Evolutionary conservation across 1,140 invertebrate genomes (phyloP), one percentile per base, ranked within the genome.

Genomic region (Archivesica marissinica): DNA sequence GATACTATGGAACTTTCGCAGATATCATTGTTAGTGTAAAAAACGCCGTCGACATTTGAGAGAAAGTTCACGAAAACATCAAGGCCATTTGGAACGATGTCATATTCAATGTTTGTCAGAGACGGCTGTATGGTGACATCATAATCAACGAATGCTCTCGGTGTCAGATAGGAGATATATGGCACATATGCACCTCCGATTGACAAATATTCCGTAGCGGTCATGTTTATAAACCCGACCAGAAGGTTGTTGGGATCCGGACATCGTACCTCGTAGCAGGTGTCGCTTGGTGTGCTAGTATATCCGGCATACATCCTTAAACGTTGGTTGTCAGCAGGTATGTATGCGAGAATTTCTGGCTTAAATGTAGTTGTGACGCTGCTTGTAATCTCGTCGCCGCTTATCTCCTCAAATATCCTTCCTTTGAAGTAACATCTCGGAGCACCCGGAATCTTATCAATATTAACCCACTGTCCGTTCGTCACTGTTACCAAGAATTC

Each of bases 11-110:
- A 59, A n/a, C 1, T 30, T 77, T 77, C 75, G 25, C 75, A 77
- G 25, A 33, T 23, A 17, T 38, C 35, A 59, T 25, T 77, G 56
- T 61, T 50, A 9, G 13, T 44, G n/a, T 61, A 77, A 44, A 77
- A 77, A 11, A 54, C 52, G 2, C 75, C 52, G 1, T 20, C 25
- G 17, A 13, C n/a, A 35, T 61, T 20, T 2, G 52, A 61, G 20
- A 77, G 28, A 61, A 77, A 61, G 30, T 77, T 77, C 4, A 61
- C 75, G 25, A 59, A 77, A 61, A 77, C 23, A n/a, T 77, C 52
- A 1, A 41, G 2, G 15, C 39, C 30, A 39, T 56, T 44, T 39
- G 52, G 52, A 35, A 28, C 30, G n/a, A 78, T 38, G 25, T 23
- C 52, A 47, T 78, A 78, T 35, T 78, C 33, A 0, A 78, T 44